These are phyloP conservation scores for Epinotia bilunana DNA, from an alignment of 2,888 invertebrate species.

Conservation along the genomic window DNA sequence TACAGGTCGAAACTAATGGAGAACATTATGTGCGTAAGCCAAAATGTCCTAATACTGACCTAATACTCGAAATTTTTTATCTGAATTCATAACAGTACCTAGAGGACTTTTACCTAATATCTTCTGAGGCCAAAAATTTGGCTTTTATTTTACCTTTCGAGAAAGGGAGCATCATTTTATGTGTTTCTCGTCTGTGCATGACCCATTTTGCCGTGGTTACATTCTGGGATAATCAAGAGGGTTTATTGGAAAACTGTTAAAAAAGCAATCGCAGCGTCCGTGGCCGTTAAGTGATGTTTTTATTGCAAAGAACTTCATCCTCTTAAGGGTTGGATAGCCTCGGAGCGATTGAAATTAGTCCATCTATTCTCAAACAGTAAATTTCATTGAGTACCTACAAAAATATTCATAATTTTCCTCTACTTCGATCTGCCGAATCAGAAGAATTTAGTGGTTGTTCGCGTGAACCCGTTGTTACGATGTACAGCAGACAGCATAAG, in stretches of 20 bases:
- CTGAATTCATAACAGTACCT: no score
- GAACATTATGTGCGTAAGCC: no score
- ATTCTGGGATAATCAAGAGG: slow-evolving; percentile 16
- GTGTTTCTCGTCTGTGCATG: neutral
- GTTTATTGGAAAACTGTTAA: slow-evolving; percentile 23
- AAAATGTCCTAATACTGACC: no score
- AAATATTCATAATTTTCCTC: neutral
- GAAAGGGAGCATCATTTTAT: no score
- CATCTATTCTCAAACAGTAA: neutral
- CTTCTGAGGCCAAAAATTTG: no score
- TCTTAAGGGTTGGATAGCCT: slow-evolving; percentile 2
- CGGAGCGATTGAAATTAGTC: slow-evolving; percentile 9
- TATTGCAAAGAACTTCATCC: slow-evolving; percentile 26
- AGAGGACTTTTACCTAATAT: no score
- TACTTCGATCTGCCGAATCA: no score
- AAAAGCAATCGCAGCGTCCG: slow-evolving; percentile 20
- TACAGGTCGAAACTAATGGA: no score
- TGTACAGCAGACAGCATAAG: no score
- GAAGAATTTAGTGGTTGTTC: neutral
- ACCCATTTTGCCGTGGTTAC: neutral
- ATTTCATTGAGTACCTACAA: neutral
- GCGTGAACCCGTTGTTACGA: neutral
- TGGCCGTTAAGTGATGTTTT: slow-evolving; percentile 17
- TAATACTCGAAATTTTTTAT: no score
- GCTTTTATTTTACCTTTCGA: no score